These are phyloP conservation scores for Barnardius zonarius DNA, from an alignment of 2,113 vertebrate species.

Conservation along the genomic window DNA sequence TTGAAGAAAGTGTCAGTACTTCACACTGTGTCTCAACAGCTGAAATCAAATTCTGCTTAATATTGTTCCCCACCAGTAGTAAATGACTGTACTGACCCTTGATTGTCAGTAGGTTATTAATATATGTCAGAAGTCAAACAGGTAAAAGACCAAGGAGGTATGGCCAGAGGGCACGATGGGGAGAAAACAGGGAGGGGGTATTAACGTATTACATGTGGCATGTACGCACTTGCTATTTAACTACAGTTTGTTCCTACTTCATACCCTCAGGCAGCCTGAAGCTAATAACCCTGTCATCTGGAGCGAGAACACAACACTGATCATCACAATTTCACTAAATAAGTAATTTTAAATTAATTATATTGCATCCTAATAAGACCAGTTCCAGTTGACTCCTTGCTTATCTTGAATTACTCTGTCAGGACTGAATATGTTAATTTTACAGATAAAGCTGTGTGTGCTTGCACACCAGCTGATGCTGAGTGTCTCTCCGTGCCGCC, in stretches of 20 bases:
- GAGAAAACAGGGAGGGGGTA: neutral
- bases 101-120: neutral
- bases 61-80: neutral
- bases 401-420: slow-evolving; percentile 27
- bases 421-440: neutral
- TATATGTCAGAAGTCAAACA: neutral
- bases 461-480: neutral
- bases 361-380: slow-evolving; percentile 21
- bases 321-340: slow-evolving; percentile 52
- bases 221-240: neutral
- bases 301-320: slow-evolving; percentile 34
- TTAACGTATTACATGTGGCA: neutral
- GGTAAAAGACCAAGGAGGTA: neutral
- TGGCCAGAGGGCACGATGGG: neutral
- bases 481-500: neutral
- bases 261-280: neutral
- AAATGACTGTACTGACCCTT: neutral
- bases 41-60: slow-evolving; percentile 34
- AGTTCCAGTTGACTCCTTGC: slow-evolving; percentile 6
- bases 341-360: slow-evolving; percentile 67
- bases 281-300: slow-evolving; percentile 51
- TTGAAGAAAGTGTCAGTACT: neutral
- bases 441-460: neutral
- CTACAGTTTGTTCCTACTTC: neutral
- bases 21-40: neutral